Percentiles rank a stretch among this genome's conserved stretches.
These are phyloP conservation scores for Schlechtendalia chinensis DNA, from an alignment of 1,140 invertebrate genomes.

Conservation along the genomic window DNA sequence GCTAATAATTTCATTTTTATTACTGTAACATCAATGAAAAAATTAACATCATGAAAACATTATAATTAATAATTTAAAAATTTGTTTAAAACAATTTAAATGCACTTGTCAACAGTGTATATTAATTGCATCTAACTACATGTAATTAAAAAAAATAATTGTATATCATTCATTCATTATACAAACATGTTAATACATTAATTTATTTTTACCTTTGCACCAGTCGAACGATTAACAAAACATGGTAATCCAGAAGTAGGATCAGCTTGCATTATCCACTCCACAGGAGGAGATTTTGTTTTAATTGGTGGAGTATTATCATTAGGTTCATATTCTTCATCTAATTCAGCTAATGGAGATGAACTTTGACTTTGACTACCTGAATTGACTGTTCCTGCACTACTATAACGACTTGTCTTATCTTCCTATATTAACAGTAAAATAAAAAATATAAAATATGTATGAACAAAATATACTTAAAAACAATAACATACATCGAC, in stretches of 20 bases:
- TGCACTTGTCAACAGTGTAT: too few relatives aligned
- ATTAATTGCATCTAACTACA: too few relatives aligned
- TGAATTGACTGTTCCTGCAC: constrained; percentile 52
- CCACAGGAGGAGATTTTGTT: constrained; percentile 53
- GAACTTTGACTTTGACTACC: constrained; percentile 52
- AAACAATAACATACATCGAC: constrained; percentile 51
- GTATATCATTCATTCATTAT: too few relatives aligned
- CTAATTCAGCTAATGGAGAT: constrained; percentile 53
- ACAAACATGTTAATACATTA: too few relatives aligned
- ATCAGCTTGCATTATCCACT: constrained; percentile 56
- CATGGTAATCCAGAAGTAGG: constrained; percentile 54
- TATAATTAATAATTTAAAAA: too few relatives aligned
- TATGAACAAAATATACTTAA: not conserved
- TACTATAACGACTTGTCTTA: constrained; percentile 50
- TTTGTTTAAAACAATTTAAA: too few relatives aligned
- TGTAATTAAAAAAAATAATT: too few relatives aligned
- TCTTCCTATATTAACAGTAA: constrained; percentile 47
- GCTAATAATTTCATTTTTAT: too few relatives aligned
- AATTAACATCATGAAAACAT: too few relatives aligned
- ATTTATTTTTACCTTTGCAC: constrained; percentile 55
- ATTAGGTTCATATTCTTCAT: constrained; percentile 51
- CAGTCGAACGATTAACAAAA: constrained; percentile 55
- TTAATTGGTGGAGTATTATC: constrained; percentile 26
- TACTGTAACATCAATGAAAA: too few relatives aligned
- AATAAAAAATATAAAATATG: not conserved